phyloP scores from a whole-genome alignment of 2,888 invertebrate genomes.

The Podotricha telesiphe region DNA sequence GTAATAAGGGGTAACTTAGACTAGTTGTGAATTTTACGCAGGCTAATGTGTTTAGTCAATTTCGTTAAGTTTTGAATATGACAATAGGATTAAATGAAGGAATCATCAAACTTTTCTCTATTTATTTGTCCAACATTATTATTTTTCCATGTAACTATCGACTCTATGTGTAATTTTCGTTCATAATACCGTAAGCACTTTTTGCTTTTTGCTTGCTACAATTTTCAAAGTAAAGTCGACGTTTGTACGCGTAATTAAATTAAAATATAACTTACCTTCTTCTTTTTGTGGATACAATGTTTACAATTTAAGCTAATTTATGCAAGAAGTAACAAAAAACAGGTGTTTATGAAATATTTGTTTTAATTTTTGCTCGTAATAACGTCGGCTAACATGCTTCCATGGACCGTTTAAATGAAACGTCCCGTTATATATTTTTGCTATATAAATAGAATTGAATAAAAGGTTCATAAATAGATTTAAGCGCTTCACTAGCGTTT shows the following conservation, averaged over 20 bases:
- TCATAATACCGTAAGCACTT: not conserved
- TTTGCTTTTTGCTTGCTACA: too few relatives aligned
- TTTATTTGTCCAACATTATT: too few relatives aligned
- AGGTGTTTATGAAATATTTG: conserved; percentile 28
- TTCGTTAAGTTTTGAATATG: too few relatives aligned
- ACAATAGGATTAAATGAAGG: too few relatives aligned
- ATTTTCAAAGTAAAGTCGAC: not conserved
- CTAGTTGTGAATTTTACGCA: too few relatives aligned
- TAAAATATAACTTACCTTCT: conserved; percentile 4
- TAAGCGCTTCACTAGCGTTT: not conserved
- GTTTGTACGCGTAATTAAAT: conserved; percentile 3
- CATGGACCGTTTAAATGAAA: not conserved
- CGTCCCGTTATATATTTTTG: not conserved
- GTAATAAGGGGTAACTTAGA: too few relatives aligned
- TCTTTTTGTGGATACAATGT: conserved; percentile 12
- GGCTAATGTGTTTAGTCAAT: too few relatives aligned
- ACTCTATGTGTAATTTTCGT: not conserved
- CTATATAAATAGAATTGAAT: not conserved
- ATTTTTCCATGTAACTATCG: too few relatives aligned
- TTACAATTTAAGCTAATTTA: conserved; percentile 33
- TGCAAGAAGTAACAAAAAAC: conserved; percentile 28
- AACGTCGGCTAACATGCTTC: conserved; percentile 6
- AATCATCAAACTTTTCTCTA: too few relatives aligned
- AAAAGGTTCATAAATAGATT: conserved; percentile 2
- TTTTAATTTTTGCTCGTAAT: conserved; percentile 21